These are phyloP conservation scores for Oligia latruncula DNA, from an alignment of 2,888 invertebrate genomes.

Conservation along the genomic window DNA sequence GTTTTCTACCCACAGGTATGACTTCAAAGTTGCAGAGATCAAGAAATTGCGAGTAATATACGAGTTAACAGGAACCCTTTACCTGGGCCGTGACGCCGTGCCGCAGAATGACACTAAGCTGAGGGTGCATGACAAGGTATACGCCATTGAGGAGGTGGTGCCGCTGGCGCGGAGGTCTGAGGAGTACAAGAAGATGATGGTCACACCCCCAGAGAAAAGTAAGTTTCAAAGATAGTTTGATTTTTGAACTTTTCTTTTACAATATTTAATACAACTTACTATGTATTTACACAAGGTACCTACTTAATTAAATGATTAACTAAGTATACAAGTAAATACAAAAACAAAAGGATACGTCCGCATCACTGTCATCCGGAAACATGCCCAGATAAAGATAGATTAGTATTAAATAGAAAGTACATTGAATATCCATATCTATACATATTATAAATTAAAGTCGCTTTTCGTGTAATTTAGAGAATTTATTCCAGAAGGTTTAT, in stretches of 20 bases:
- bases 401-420: not conserved
- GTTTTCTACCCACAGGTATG: constrained; percentile 82
- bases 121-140: constrained; percentile 91
- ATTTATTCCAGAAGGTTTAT: too few species aligned
- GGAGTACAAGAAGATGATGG: constrained; percentile 81
- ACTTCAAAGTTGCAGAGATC: constrained; percentile 88
- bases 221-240: constrained; percentile 55
- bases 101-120: constrained; percentile 91
- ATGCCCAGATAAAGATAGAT: not conserved
- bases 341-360: not conserved
- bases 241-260: not conserved
- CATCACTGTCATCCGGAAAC: too few species aligned
- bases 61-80: constrained; percentile 90
- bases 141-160: constrained; percentile 90
- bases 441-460: not conserved
- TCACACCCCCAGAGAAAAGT: constrained; percentile 80
- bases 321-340: not conserved
- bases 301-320: not conserved
- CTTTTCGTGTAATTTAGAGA: not conserved
- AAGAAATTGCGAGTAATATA: constrained; percentile 80
- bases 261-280: too few species aligned
- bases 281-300: not conserved
- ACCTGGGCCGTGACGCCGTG: constrained; percentile 88
- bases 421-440: too few species aligned
- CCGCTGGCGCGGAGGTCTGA: constrained; percentile 83